Evolutionary conservation across 2,888 invertebrate species (phyloP), one percentile per base, ranked within the genome.

Genomic region (Achlya flavicornis): DNA sequence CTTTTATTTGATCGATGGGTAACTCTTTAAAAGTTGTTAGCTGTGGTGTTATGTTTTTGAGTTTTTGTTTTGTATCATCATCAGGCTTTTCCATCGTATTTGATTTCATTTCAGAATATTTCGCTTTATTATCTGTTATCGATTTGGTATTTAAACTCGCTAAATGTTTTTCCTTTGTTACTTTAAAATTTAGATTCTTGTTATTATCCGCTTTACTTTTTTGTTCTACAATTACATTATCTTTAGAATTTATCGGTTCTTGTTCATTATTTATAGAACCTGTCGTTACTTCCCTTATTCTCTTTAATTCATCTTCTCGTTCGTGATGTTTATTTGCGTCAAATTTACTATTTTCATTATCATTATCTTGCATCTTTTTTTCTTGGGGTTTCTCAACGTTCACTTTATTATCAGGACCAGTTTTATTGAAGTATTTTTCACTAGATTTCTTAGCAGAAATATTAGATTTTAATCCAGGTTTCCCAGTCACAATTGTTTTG

Each of bases 151-250:
- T 48, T 48, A 48, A 16, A 14, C 16, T 16, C 48, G 48, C 7
- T 16, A 16, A 16, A 1, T 48, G 7, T 16, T 48, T 4, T 61
- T 63, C 16, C 32, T 59, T 69, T 66, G 57, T 57, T 58, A 33
- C 65, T 59, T 35, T 61, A 16, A 1, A 14, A 63, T 60, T 66
- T 35, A 61, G 35, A 48, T 57, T 63, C 57, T 61, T 59, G 68
- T 62, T 57, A 63, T 62, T 63, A 69, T 64, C 61, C 10, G 67
- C 68, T 64, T 48, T 16, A 16, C 1, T 48, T 48, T 4, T n/a
- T 48, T 16, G n/a, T 48, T 16, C 16, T 16, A 16, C 48, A 14
- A 5, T 16, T 48, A 48, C 16, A 48, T 48, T 16, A 48, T 48
- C 16, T 16, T 48, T 48, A 16, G 0, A 16, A 3, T 48, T 48